A percentile compares a stretch with the other conserved stretches of the same genome.
Conservation (phyloP, 2,113 vertebrate species). For the Gymnogyps californianus region DNA sequence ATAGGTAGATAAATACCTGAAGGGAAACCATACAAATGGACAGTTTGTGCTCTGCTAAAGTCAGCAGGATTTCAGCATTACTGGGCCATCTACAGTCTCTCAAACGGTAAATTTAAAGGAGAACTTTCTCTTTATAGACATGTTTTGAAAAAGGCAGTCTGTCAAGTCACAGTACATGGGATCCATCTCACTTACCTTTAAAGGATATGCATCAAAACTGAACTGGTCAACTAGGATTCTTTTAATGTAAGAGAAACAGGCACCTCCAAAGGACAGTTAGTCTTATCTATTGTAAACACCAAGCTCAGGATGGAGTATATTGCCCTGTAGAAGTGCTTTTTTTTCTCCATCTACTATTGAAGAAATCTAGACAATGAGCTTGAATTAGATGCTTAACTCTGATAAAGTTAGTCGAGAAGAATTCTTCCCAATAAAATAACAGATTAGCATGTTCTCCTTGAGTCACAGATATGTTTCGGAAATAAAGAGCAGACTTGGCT, state of each 20-base stretch:
- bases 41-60: background rate
- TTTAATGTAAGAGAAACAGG: background rate
- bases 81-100: background rate
- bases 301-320: background rate
- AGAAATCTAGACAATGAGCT: background rate
- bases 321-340: background rate
- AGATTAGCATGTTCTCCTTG: background rate
- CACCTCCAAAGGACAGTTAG: background rate
- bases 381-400: background rate
- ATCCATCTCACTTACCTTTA: background rate
- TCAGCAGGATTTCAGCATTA: background rate
- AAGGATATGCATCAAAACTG: background rate
- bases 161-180: background rate
- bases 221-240: background rate
- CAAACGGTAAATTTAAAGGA: background rate
- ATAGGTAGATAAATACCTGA: background rate
- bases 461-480: background rate
- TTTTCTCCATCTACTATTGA: background rate
- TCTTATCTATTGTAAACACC: background rate
- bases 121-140: background rate
- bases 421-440: background rate
- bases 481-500: background rate
- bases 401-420: background rate
- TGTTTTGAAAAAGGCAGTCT: background rate
- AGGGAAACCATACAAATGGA: background rate